Conservation (phyloP, 1,140 invertebrate species). For the Drosophila repleta region DNA sequence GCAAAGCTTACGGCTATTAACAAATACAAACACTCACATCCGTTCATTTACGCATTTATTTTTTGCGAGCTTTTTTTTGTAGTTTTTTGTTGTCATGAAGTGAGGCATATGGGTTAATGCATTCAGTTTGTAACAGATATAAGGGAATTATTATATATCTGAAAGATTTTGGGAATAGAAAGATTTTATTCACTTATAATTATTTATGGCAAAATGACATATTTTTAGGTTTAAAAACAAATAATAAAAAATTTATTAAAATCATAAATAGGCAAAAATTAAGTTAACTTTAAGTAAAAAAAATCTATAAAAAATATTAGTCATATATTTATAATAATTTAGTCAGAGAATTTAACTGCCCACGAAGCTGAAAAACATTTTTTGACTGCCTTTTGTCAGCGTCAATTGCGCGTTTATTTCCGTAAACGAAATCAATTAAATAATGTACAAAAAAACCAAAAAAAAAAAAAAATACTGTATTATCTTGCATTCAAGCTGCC, state of each 20-base stretch:
- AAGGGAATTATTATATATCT: too few relatives aligned
- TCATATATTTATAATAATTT: neutral
- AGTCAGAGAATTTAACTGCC: conserved; percentile 17
- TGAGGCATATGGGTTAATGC: neutral
- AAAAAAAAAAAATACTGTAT: conserved; percentile 25
- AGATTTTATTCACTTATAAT: too few relatives aligned
- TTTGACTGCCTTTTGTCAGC: conserved; percentile 34
- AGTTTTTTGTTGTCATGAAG: conserved; percentile 34
- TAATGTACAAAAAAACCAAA: conserved; percentile 48
- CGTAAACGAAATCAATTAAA: conserved; percentile 77
- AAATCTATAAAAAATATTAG: too few relatives aligned
- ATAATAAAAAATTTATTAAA: too few relatives aligned
- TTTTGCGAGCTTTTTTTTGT: conserved; percentile 63
- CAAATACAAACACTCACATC: conserved; percentile 52
- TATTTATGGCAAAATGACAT: too few relatives aligned
- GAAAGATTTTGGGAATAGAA: too few relatives aligned
- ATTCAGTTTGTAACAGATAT: neutral
- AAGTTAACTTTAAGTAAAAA: too few relatives aligned
- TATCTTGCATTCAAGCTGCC: too few relatives aligned
- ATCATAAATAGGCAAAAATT: too few relatives aligned
- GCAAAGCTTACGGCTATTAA: conserved; percentile 71
- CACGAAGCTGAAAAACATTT: neutral
- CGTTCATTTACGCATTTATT: conserved; percentile 36
- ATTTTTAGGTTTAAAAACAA: too few relatives aligned
- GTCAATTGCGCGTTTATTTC: conserved; percentile 65